phyloP scores from a whole-genome alignment of 2,797 vertebrate genomes.

The Smutsia temminckii region DNA sequence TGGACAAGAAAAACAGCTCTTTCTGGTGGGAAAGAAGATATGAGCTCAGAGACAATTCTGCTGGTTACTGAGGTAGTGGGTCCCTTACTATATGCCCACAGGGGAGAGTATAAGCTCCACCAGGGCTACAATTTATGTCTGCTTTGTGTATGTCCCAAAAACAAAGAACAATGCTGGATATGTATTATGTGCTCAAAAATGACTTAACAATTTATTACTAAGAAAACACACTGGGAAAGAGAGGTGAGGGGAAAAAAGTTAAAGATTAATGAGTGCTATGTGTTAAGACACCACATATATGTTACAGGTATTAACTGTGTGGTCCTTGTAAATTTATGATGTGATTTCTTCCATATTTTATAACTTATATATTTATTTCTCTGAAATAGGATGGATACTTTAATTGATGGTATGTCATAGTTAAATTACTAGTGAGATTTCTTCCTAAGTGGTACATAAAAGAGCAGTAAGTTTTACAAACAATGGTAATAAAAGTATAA shows the following conservation, averaged over 20 bases:
- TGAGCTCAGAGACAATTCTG: background rate
- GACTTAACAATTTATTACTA: background rate
- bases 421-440: background rate
- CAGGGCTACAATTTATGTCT: too few species aligned
- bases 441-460: background rate
- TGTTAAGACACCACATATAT: background rate
- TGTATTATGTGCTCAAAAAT: rapidly evolving
- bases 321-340: background rate
- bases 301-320: background rate
- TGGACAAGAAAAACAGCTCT: background rate
- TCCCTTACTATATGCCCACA: too few species aligned
- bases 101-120: rapidly evolving
- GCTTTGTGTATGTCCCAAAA: background rate
- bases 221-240: background rate
- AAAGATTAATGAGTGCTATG: background rate
- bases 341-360: background rate
- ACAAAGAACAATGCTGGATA: background rate
- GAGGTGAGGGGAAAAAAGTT: background rate
- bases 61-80: background rate
- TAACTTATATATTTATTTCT: background rate
- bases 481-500: background rate
- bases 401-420: background rate
- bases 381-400: background rate
- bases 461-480: background rate
- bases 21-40: background rate